phyloP scores from a whole-genome alignment of 23 tunicate species.

The Styela plicata region DNA sequence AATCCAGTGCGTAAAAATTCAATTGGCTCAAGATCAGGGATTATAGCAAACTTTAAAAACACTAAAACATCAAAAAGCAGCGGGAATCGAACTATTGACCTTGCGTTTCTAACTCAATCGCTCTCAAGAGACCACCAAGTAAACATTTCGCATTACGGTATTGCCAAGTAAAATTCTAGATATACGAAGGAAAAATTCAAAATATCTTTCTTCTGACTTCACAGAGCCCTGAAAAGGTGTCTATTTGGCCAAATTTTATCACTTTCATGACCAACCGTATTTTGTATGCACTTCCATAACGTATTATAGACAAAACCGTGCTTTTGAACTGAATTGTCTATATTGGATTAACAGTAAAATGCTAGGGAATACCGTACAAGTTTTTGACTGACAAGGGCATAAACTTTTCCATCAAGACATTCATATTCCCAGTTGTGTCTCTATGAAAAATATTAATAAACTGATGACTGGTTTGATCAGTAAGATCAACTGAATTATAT shows the following conservation, averaged over 20 bases:
- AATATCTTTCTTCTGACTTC: too few relatives aligned
- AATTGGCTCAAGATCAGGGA: not conserved
- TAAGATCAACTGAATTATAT: slow-evolving; percentile 3
- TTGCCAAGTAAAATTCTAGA: too few relatives aligned
- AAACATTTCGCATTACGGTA: not conserved
- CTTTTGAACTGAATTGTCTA: too few relatives aligned
- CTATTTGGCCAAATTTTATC: too few relatives aligned
- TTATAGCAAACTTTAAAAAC: not conserved
- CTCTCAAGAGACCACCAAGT: not conserved
- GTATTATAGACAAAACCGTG: too few relatives aligned
- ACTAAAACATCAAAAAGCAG: not conserved
- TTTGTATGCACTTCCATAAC: too few relatives aligned
- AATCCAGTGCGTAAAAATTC: not conserved
- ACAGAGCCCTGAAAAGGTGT: too few relatives aligned
- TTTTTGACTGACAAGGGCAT: not conserved
- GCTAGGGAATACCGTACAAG: too few relatives aligned
- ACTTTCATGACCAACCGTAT: too few relatives aligned
- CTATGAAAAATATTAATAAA: slow-evolving; percentile 1
- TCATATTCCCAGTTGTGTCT: not conserved
- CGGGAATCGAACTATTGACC: not conserved
- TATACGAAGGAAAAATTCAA: too few relatives aligned
- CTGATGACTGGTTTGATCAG: slow-evolving; percentile 23
- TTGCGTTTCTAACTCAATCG: not conserved
- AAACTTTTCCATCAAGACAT: not conserved
- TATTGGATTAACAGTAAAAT: too few relatives aligned